These are phyloP conservation scores for Pseudococcus jackbeardsleyi DNA, from an alignment of 2,888 invertebrate species.

Conservation along the genomic window DNA sequence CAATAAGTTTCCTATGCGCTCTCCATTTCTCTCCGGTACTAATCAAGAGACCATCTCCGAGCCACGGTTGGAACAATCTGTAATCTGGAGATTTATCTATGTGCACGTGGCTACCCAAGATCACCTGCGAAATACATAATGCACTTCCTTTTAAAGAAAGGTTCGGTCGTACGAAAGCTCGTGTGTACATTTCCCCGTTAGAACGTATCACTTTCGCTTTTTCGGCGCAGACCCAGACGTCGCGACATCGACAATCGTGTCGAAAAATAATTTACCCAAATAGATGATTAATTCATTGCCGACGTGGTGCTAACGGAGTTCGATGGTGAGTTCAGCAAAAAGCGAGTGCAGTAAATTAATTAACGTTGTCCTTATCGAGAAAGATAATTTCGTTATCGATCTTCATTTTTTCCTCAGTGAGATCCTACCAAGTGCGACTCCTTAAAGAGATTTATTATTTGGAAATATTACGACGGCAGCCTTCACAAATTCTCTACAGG, in stretches of 20 bases:
- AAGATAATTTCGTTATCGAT: constrained; percentile 1
- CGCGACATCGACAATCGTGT: constrained; percentile 7
- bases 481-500: background rate
- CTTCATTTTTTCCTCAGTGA: background rate
- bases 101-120: constrained; percentile 70
- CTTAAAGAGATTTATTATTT: background rate
- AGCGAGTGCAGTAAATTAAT: background rate
- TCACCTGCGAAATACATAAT: constrained; percentile 67
- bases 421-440: background rate
- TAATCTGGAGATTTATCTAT: constrained; percentile 70
- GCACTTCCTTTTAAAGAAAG: background rate
- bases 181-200: background rate
- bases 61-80: constrained; percentile 70
- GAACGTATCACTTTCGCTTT: constrained; percentile 11
- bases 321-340: background rate
- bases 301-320: background rate
- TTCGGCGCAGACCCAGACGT: background rate
- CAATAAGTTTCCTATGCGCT: constrained; percentile 86
- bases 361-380: constrained; percentile 25
- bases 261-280: constrained; percentile 32
- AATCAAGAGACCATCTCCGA: constrained; percentile 71
- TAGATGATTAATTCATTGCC: constrained; percentile 19
- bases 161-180: background rate
- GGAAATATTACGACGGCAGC: background rate
- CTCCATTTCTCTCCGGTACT: constrained; percentile 82